These are phyloP conservation scores for Coregonus sp. DNA, from an alignment of 2,797 vertebrate genomes.

Conservation along the genomic window DNA sequence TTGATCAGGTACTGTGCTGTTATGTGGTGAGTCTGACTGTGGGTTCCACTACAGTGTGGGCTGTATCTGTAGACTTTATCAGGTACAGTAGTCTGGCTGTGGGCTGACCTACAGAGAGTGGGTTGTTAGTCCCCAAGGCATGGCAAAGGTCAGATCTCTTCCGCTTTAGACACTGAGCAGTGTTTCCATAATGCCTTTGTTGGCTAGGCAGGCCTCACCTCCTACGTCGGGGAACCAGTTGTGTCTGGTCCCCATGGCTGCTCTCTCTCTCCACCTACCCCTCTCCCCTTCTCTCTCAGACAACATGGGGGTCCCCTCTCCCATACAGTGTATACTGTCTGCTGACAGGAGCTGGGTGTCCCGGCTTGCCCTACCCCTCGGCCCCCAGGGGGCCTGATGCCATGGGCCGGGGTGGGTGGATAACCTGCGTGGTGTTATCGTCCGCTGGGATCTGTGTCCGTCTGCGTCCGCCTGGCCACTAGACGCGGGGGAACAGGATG, in stretches of 20 bases:
- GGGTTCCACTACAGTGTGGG: constrained; percentile 9
- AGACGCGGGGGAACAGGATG: constrained; percentile 76
- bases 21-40: constrained; percentile 53
- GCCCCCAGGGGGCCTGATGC: constrained; percentile 11
- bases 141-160: constrained; percentile 63
- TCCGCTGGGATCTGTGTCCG: constrained; percentile 70
- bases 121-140: constrained; percentile 46
- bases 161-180: constrained; percentile 22
- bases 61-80: background rate
- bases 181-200: constrained; percentile 30
- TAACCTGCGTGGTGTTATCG: constrained; percentile 54
- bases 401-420: background rate
- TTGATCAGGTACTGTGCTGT: constrained; percentile 53
- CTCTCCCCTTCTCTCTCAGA: constrained; percentile 24
- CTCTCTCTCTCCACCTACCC: constrained; percentile 46
- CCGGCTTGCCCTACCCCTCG: constrained; percentile 32
- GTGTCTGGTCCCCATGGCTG: constrained; percentile 41
- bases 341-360: constrained; percentile 54
- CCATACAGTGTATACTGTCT: constrained; percentile 51
- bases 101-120: background rate
- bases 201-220: constrained; percentile 34
- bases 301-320: constrained; percentile 5
- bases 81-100: background rate
- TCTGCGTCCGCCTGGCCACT: constrained; percentile 67
- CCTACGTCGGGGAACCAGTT: constrained; percentile 36